phyloP scores from a whole-genome alignment of 2,797 vertebrate species.

The Fundulus diaphanus region DNA sequence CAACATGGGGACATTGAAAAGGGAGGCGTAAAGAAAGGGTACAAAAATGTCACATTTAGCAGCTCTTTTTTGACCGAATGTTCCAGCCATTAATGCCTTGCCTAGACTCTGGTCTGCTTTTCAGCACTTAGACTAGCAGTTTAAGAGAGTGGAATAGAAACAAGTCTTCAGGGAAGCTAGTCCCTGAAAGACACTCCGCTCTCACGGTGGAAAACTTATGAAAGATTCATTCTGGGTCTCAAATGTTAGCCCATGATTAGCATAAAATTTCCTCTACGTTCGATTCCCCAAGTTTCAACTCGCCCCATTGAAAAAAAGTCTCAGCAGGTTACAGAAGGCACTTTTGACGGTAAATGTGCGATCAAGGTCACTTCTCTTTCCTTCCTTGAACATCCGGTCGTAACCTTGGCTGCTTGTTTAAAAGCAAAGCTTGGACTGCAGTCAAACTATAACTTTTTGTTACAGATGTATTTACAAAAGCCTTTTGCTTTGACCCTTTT shows the following conservation, averaged over 20 bases:
- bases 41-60: slow-evolving; percentile 39
- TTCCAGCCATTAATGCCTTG: slow-evolving; percentile 56
- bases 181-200: slow-evolving; percentile 20
- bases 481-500: slow-evolving; percentile 2
- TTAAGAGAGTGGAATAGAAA: slow-evolving; percentile 45
- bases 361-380: slow-evolving; percentile 53
- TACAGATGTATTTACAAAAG: slow-evolving; percentile 23
- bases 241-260: slow-evolving; percentile 48
- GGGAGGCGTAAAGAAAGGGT: slow-evolving; percentile 7
- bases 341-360: slow-evolving; percentile 44
- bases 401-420: slow-evolving; percentile 52
- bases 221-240: slow-evolving; percentile 49
- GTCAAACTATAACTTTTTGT: slow-evolving; percentile 3
- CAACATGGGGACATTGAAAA: slow-evolving; percentile 1
- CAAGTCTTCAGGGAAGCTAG: slow-evolving; percentile 48
- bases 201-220: slow-evolving; percentile 50
- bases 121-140: slow-evolving; percentile 46
- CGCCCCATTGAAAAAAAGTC: slow-evolving; percentile 48
- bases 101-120: slow-evolving; percentile 35
- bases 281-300: slow-evolving; percentile 15
- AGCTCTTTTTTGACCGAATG: slow-evolving; percentile 23
- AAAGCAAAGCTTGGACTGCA: slow-evolving; percentile 15
- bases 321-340: slow-evolving; percentile 26
- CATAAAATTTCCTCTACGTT: slow-evolving; percentile 57
- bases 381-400: slow-evolving; percentile 34